Evolutionary conservation across 2,113 vertebrate genomes (phyloP), one percentile per base, ranked within the genome.

Genomic region (Hippocampus abdominalis): DNA sequence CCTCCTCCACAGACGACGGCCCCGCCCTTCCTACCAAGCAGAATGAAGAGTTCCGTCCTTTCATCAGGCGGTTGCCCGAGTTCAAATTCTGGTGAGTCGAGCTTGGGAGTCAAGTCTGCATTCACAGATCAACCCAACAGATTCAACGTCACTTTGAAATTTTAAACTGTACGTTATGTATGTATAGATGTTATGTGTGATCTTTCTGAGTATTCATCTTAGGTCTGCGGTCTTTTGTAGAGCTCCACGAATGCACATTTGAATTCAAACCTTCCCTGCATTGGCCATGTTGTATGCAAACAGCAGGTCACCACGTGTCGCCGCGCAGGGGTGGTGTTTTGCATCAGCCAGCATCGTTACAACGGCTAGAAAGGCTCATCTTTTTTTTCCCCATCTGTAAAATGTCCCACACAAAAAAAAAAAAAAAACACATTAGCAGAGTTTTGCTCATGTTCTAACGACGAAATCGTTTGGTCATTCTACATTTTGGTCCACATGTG

Each of bases 41-140:
- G 91, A 99, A 99, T 0, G 97, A 99, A 85, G 97, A 99, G 85
- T 99, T 99, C 76, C 94, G 97, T 70, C 97, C 97, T 66, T 99
- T 99, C 90, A 99, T 99, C 78, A 93, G 97, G 79, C 94, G 97
- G 90, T 94, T 99, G 78, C 97, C 97, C 66, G 97, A 99, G 89
- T 99, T 99, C 83, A 99, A 99, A 84, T 99, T 99, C 89, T 99
- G 97, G 97, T 99, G 82, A 92, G 71, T 76, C 27, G 13, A 62
- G 20, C 46, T 66, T 66, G 11, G 8, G 49, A n/a, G 6, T 73
- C 9, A 15, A 15, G 15, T 16, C 32, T 9, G 67, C 39, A 10
- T 10, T 15, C 44, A 56, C 23, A 68, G 21, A 67, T 57, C 3
- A 54, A 23, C 9, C 9, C 3, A 36, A 36, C 32, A 36, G 18